Evolutionary conservation across 2,113 vertebrate genomes (phyloP).

Genomic region (Thermophis baileyi): DNA sequence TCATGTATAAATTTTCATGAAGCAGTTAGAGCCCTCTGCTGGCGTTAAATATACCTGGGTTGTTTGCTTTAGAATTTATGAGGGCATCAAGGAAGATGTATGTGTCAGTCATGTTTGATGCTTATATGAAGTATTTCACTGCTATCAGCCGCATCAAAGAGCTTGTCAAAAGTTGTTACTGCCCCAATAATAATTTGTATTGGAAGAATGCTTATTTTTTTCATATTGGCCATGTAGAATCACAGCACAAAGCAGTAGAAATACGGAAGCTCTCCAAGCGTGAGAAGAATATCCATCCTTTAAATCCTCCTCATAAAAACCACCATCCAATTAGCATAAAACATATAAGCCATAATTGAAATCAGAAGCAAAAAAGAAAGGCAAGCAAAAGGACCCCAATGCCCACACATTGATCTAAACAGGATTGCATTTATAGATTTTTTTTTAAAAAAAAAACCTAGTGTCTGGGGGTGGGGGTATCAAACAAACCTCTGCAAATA

Average conservation of each 20-base stretch:
- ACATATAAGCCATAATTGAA: neutral
- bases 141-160: neutral
- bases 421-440: neutral
- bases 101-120: neutral
- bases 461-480: no score
- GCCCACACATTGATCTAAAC: neutral
- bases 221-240: neutral
- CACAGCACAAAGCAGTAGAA: neutral
- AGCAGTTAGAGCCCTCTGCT: constrained; percentile 1
- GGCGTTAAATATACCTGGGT: neutral
- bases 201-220: neutral
- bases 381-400: neutral
- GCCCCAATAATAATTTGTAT: neutral
- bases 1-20: neutral
- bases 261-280: neutral
- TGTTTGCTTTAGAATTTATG: neutral
- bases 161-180: neutral
- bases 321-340: neutral
- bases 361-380: neutral
- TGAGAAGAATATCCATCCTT: neutral
- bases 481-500: neutral
- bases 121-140: neutral
- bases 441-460: no score
- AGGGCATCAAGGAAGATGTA: neutral
- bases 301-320: neutral